Evolutionary conservation across 2,888 invertebrate genomes (phyloP), one percentile per base, ranked within the genome.

Genomic region (Synergus itoensis): DNA sequence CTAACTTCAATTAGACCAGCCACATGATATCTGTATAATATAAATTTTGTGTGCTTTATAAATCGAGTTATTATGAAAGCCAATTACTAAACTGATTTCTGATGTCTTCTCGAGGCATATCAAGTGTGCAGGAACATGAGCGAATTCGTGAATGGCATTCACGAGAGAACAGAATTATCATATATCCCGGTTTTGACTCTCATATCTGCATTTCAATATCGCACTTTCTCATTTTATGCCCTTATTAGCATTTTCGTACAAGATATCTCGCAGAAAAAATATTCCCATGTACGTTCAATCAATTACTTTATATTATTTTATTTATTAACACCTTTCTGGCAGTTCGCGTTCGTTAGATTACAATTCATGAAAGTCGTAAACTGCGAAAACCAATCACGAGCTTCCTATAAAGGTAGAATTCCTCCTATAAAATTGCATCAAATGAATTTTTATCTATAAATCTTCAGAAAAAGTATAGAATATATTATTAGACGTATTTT

Each of bases 41-140:
- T 1, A 8, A n/a, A 53, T 53, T n/a, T 8, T 53, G 53, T 2
- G 1, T 48, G 48, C 16, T 48, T 14, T 36, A 53, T 53, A 36
- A 53, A 73, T 73, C 48, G n/a, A 73, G 48, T 73, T 73, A n/a
- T 73, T 73, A n/a, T 36, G 7, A 73, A 73, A 73, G 48, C 69
- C 69, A 73, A 73, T 73, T 73, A 36, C 69, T 73, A 73, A 64
- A 69, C 28, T 48, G 28, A 69, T 21, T 69, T 48, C 67, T 45
- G n/a, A n/a, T n/a, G 45, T 45, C 36, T 53, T 73, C 18, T 73
- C 48, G 36, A 36, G 69, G 4, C 69, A 73, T 73, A 53, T 48
- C 69, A 73, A 73, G 69, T 48, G 69, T 48, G n/a, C 28, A 28
- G 36, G 69, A 36, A 48, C 28, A 48, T 69, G 36, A 69, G 45